phyloP scores from a whole-genome alignment of 2,797 vertebrate genomes.

The Diglossa cyanea region DNA sequence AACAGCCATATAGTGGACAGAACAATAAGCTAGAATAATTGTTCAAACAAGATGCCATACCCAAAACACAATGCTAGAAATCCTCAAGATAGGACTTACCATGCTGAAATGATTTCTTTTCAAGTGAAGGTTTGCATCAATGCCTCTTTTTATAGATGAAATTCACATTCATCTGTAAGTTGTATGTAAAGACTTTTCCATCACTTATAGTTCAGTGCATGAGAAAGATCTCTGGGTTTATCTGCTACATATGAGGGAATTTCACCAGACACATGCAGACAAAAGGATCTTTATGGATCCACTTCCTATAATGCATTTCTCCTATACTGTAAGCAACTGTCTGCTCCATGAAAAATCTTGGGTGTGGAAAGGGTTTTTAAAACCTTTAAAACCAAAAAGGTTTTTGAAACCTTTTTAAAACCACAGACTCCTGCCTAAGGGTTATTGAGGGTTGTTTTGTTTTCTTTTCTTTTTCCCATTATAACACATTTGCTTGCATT shows the following conservation, averaged over 20 bases:
- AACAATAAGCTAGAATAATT: background rate
- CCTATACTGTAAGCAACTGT: background rate
- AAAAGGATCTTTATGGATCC: background rate
- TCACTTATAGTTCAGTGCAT: background rate
- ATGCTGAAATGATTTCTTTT: background rate
- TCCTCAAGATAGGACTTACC: background rate
- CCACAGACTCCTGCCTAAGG: background rate
- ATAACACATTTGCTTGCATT: background rate
- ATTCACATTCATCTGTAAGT: background rate
- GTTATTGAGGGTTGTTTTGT: background rate
- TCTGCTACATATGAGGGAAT: accelerated
- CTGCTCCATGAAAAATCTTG: background rate
- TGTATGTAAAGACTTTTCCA: background rate
- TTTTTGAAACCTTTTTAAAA: background rate
- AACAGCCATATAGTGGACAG: background rate
- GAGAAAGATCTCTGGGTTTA: background rate
- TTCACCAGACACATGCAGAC: background rate
- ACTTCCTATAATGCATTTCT: background rate
- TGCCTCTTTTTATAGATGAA: background rate
- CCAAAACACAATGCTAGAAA: background rate
- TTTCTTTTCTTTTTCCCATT: background rate
- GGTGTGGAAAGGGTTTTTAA: background rate
- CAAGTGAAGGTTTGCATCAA: background rate
- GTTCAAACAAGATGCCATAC: background rate
- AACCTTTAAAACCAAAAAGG: background rate